Base-by-base conservation (phyloP, 2,113 vertebrate genomes). In the Origma solitaria region DNA sequence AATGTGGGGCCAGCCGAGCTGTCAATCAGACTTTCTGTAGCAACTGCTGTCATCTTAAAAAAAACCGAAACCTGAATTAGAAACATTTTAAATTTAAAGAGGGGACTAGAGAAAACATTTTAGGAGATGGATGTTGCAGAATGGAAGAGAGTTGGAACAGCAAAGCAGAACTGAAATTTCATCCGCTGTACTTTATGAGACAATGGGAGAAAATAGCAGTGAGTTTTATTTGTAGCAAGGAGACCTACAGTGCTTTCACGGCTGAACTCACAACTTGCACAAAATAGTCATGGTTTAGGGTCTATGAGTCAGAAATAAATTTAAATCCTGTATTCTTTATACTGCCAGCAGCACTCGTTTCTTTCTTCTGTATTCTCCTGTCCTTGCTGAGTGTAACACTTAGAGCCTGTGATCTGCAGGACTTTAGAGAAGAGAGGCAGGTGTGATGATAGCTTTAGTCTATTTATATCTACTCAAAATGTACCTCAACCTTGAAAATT, bases 201-300 rank as follows among this genome's bases (percentile, higher is more conserved):
- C 86, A 87, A 35, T 40, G 68, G 70, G 50, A 90, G 56, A 96
- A 97, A 93, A 93, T 30, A 88, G 76, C 76, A 93, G 27, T 30
- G 73, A 82, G 76, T 90, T 91, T 78, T 92, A 91, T 33, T 81
- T 37, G 37, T 61, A 95, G 79, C 92, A 97, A 97, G 85, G 95
- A 95, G 92, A 96, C 92, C 65, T 51, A 64, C 51, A 38, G 76
- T 42, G 23, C 82, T 92, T 93, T 94, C 93, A 93, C 0, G 4
- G 93, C 44, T 96, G 85, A 94, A 94, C 82, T 97, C 90, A 83
- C 87, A 90, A 88, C 79, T 82, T 88, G 68, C 40, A 83, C 79
- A 81, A 60, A 94, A 83, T 60, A 90, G 68, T 81, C 28, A 95
- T 60, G 77, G 68, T 84, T 96, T 92, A 92, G 82, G 72, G 49